Conservation (phyloP, 2,888 invertebrate genomes). For the Scotopteryx bipunctaria region DNA sequence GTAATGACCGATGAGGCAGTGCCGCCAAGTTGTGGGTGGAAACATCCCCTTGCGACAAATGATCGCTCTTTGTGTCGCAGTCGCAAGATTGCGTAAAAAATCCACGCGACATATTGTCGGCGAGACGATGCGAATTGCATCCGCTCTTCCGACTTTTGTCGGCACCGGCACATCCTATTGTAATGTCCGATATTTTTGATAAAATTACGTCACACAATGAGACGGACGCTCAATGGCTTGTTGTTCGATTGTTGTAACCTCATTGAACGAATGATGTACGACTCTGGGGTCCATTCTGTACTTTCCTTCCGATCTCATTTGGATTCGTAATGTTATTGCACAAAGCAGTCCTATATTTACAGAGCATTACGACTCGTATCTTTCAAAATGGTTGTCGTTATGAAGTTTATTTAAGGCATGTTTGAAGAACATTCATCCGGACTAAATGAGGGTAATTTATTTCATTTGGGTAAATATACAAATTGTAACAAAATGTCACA, state of each 20-base stretch:
- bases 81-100: constrained; percentile 73
- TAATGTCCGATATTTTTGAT: constrained; percentile 79
- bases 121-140: constrained; percentile 79
- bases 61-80: constrained; percentile 57
- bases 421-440: constrained; percentile 35
- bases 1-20: constrained; percentile 74
- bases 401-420: constrained; percentile 32
- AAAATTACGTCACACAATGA: constrained; percentile 79
- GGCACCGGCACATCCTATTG: constrained; percentile 68
- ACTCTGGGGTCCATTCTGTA: constrained; percentile 50
- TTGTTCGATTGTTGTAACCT: constrained; percentile 78
- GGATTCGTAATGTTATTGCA: constrained; percentile 62
- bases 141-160: constrained; percentile 83
- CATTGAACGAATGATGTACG: constrained; percentile 79
- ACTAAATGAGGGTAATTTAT: constrained; percentile 30
- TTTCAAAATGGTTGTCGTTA: constrained; percentile 40
- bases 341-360: constrained; percentile 60
- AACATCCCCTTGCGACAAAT: constrained; percentile 78
- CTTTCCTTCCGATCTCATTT: constrained; percentile 72
- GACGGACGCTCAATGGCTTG: constrained; percentile 68
- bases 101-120: constrained; percentile 65
- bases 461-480: constrained; percentile 32
- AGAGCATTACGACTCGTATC: constrained; percentile 60
- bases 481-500: constrained; percentile 63
- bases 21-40: constrained; percentile 79